phyloP scores from a whole-genome alignment of 2,113 vertebrate genomes.

The Choloepus hoffmanni region DNA sequence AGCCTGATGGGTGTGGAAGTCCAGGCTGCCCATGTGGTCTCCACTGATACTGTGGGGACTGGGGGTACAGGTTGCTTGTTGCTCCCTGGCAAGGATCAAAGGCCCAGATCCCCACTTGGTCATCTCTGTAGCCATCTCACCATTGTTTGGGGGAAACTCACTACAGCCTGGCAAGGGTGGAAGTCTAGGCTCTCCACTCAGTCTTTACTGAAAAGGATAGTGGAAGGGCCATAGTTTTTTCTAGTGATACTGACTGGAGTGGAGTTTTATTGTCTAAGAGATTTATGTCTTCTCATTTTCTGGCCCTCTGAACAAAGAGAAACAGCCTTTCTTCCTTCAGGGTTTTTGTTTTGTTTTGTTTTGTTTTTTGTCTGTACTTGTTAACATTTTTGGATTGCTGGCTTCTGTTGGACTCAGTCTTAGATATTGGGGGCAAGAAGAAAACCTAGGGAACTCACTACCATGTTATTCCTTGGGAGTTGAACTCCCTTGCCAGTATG shows the following conservation, averaged over 20 bases:
- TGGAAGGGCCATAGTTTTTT: background rate
- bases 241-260: background rate
- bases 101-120: background rate
- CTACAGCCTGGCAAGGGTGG: accelerated
- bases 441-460: background rate
- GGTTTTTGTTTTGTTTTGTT: too few relatives aligned
- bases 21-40: background rate
- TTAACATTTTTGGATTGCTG: background rate
- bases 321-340: background rate
- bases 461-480: accelerated
- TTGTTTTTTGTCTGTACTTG: background rate
- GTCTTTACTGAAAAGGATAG: background rate
- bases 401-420: background rate
- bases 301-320: background rate
- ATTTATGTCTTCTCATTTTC: background rate
- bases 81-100: accelerated
- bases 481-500: accelerated
- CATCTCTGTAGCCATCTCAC: background rate
- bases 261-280: background rate
- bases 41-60: too few relatives aligned
- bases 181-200: background rate
- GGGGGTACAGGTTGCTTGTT: background rate
- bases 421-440: background rate
- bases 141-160: background rate
- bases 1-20: background rate